A percentile compares a stretch with the other conserved stretches of the same genome.
phyloP scores from a whole-genome alignment of 2,113 vertebrate species.

The Corydoras sp. region DNA sequence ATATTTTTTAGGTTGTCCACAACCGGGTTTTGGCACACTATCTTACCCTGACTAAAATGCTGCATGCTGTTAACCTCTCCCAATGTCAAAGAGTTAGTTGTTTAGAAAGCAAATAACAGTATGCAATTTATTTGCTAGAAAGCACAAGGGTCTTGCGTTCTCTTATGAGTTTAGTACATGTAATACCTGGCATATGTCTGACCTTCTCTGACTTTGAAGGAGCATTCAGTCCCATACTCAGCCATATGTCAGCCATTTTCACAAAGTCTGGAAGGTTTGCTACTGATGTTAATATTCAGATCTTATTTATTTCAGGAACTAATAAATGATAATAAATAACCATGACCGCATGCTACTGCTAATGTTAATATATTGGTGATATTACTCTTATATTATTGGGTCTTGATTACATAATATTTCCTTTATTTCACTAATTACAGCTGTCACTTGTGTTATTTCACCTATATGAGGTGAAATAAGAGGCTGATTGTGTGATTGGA shows the following conservation, averaged over 20 bases:
- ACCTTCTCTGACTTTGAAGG: slow-evolving; percentile 28
- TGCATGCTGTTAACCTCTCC: slow-evolving; percentile 8
- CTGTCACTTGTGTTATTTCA: slow-evolving; percentile 18
- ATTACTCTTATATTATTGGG: neutral
- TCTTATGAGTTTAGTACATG: slow-evolving; percentile 5
- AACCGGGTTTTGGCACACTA: neutral
- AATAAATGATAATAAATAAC: neutral
- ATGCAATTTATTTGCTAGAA: slow-evolving; percentile 19
- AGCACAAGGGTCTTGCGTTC: neutral
- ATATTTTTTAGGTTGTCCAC: too few relatives aligned
- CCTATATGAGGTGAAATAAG: slow-evolving; percentile 26
- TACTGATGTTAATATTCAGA: neutral
- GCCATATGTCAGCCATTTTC: neutral
- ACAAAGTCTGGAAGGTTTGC: neutral
- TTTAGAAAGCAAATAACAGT: slow-evolving; percentile 6
- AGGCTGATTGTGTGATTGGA: slow-evolving; percentile 7
- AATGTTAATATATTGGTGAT: neutral
- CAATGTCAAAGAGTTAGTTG: slow-evolving; percentile 12
- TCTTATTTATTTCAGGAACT: neutral
- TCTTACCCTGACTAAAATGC: neutral
- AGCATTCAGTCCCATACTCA: neutral
- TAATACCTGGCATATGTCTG: slow-evolving; percentile 7
- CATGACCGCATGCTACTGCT: neutral
- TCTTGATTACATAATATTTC: slow-evolving; percentile 4
- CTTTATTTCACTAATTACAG: slow-evolving; percentile 11